Evolutionary conservation across 2,888 invertebrate species (phyloP), one percentile per base, ranked within the genome.

Genomic region (Quadriops clusia): DNA sequence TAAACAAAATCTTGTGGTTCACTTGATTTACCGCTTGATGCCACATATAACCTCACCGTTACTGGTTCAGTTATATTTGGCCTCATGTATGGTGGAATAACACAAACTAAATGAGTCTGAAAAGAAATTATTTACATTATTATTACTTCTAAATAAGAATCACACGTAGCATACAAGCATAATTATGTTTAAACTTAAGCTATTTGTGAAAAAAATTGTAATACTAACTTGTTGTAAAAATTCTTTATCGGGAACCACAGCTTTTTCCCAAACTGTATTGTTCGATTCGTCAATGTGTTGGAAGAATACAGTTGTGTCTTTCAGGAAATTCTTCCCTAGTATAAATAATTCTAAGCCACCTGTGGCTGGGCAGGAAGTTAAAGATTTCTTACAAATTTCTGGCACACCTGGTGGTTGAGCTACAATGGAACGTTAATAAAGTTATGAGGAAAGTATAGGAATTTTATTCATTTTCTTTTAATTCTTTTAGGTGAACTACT

Each of bases 371-470:
- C 82, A 80, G 13, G 84, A 78, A 14, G 77, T 75, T 6, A 87
- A 58, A 0, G 89, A 90, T 58, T 87, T 89, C 56, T 87, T 86
- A 53, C 84, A 84, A 39, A 90, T 89, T 64, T 90, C 90, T 8
- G 90, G 90, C 29, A 87, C 77, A 32, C 90, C 90, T 2, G 89
- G 89, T 8, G 89, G 89, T 66, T 90, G 90, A 17, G 89, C 89
- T 87, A 56, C 2, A 56, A 54, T 38, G 23, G 40, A 17, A 15
- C 18, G n/a, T 18, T 8, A 7, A 18, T 22, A n/a, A n/a, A n/a
- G n/a, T n/a, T n/a, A n/a, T n/a, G n/a, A n/a, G n/a, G n/a, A n/a
- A n/a, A n/a, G n/a, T n/a, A n/a, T n/a, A n/a, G n/a, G n/a, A n/a
- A n/a, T n/a, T n/a, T n/a, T n/a, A n/a, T n/a, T n/a, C n/a, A n/a